Evolutionary conservation across 2,888 invertebrate species (phyloP).

Genomic region (Thyatira batis): DNA sequence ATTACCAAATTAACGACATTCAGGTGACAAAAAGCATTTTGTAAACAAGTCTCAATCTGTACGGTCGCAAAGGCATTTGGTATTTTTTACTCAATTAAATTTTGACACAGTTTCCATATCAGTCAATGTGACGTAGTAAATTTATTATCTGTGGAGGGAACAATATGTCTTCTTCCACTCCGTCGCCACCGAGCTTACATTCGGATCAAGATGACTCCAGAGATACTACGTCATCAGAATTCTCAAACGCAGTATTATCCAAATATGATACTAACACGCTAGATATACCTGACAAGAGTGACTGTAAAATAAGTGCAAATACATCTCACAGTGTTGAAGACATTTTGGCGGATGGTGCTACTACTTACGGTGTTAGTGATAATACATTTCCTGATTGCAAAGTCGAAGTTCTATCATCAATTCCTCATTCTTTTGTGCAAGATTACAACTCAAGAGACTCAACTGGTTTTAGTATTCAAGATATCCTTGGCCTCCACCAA

Average conservation of each 20-base stretch:
- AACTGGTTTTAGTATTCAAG: conserved; percentile 75
- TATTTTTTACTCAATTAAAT: conserved; percentile 24
- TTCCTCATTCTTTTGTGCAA: conserved; percentile 61
- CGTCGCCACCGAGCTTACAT: conserved; percentile 59
- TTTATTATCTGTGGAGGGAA: neutral
- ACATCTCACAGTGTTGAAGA: conserved; percentile 73
- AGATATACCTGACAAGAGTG: conserved; percentile 37
- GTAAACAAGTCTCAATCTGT: conserved; percentile 71
- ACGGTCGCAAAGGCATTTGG: conserved; percentile 60
- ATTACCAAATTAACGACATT: conserved; percentile 79
- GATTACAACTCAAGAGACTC: conserved; percentile 79
- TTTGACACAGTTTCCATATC: neutral
- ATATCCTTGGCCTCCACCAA: conserved; percentile 73
- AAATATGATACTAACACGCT: conserved; percentile 35
- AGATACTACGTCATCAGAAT: conserved; percentile 56
- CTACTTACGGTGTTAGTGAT: conserved; percentile 48
- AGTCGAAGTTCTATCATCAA: conserved; percentile 53
- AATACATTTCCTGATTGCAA: conserved; percentile 58
- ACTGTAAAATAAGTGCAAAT: conserved; percentile 41
- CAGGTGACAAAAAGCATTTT: conserved; percentile 79
- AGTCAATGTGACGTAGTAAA: neutral
- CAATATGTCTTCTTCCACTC: conserved; percentile 57
- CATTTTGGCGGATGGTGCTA: conserved; percentile 63
- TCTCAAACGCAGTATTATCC: conserved; percentile 39
- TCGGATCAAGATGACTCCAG: conserved; percentile 58